Evolutionary conservation across 2,888 invertebrate species (phyloP).

Genomic region (Drosophila peninsularis): DNA sequence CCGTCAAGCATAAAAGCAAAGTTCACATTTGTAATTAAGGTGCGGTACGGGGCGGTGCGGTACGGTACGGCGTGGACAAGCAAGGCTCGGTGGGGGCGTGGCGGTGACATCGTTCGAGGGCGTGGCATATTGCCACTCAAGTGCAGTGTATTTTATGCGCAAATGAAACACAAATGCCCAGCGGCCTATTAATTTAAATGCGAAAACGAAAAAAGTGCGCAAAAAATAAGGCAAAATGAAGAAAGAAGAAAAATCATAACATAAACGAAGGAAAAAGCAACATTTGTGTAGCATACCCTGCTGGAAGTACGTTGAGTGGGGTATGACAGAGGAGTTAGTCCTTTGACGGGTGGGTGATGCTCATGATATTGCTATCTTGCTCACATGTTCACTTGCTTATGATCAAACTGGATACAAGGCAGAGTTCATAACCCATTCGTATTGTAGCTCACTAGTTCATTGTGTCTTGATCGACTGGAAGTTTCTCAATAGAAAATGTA

Average conservation of each 20-base stretch:
- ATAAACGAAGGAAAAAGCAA: slow-evolving; percentile 11
- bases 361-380: no score
- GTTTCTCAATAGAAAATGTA: no score
- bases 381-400: no score
- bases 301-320: neutral
- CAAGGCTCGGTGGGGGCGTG: neutral
- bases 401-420: no score
- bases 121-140: slow-evolving; percentile 38
- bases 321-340: neutral
- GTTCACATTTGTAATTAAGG: slow-evolving; percentile 63
- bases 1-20: slow-evolving; percentile 77
- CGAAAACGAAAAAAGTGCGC: slow-evolving; percentile 39
- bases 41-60: neutral
- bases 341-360: no score
- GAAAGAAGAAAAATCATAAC: slow-evolving; percentile 12
- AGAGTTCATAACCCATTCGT: no score
- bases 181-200: slow-evolving; percentile 74
- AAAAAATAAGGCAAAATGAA: slow-evolving; percentile 15
- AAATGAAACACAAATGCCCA: slow-evolving; percentile 77
- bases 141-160: slow-evolving; percentile 60
- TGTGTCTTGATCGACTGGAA: no score
- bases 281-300: slow-evolving; percentile 11
- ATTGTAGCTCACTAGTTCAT: no score
- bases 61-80: neutral
- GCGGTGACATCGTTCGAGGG: slow-evolving; percentile 9